Evolutionary conservation across 2,888 invertebrate species (phyloP).

Genomic region (Nymphalis urticae): DNA sequence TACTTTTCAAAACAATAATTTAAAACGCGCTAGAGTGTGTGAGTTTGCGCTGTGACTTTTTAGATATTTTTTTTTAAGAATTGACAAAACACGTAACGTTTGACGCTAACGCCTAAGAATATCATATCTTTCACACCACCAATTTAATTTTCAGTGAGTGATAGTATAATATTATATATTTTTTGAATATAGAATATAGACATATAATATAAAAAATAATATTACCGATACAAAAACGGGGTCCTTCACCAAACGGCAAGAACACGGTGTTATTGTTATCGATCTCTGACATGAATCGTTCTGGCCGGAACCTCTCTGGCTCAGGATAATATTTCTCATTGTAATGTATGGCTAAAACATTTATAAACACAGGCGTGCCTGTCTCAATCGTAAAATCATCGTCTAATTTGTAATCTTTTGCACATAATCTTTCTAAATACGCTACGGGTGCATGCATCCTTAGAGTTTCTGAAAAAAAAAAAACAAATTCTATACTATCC

Average conservation of each 20-base stretch:
- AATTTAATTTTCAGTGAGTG: no score
- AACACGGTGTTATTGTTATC: slow-evolving; percentile 60
- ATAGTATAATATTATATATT: no score
- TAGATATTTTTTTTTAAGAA: no score
- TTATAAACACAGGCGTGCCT: slow-evolving; percentile 60
- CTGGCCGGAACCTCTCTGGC: slow-evolving; percentile 61
- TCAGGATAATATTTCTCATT: slow-evolving; percentile 57
- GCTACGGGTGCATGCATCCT: slow-evolving; percentile 59
- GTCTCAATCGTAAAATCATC: slow-evolving; percentile 56
- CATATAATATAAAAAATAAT: no score
- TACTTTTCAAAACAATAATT: no score
- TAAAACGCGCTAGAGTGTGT: no score
- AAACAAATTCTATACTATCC: background rate
- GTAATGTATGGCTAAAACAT: slow-evolving; percentile 58
- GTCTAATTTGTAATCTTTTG: slow-evolving; percentile 51
- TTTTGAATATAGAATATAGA: no score
- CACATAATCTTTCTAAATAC: slow-evolving; percentile 59
- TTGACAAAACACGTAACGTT: no score
- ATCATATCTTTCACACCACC: no score
- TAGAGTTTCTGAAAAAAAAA: slow-evolving; percentile 59
- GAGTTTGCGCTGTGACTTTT: no score
- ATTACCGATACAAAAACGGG: slow-evolving; percentile 55
- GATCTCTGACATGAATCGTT: slow-evolving; percentile 55
- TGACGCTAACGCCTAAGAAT: no score
- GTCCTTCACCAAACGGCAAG: slow-evolving; percentile 68